Evolutionary conservation across 1,140 invertebrate species (phyloP), one percentile per base, ranked within the genome.

Genomic region (Hyles euphorbiae): DNA sequence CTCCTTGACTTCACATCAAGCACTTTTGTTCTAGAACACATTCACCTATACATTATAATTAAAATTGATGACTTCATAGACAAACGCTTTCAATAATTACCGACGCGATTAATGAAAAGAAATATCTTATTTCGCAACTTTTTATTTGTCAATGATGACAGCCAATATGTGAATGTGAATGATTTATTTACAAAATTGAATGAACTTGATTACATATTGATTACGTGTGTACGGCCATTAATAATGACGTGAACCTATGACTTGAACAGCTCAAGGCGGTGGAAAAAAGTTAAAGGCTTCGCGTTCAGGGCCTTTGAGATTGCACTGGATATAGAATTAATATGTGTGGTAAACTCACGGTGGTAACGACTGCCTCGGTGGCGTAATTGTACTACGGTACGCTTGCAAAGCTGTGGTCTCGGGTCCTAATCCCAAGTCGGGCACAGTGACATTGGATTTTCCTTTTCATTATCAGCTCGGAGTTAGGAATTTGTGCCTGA

Each of bases 51-150:
- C 55, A 58, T 45, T 52, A 65, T 69, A 76, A 76, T 75, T 74
- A 77, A 81, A 76, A 79, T 79, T 81, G 74, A 82, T 82, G 78
- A 77, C 69, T 78, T 72, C 74, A 82, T 81, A 60, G 5, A 56
- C 56, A 53, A 52, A 54, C 55, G 58, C 63, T 60, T 50, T 67
- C 72, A 73, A 75, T 71, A 68, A 67, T 74, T 69, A 76, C 71
- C 70, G 65, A 61, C 68, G 56, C 54, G 68, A 72, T 53, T 69
- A 68, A 74, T 72, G 58, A 71, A 77, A 68, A 64, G 65, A 70
- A 73, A 74, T 74, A 78, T 75, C 76, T 72, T 74, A 72, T 64
- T 63, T 67, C 61, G 72, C 67, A 71, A 77, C 76, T 76, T n/a
- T 80, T 80, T 81, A 72, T 81, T 80, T 77, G 75, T 76, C 70